Evolutionary conservation across 2,797 vertebrate species (phyloP), one percentile per base, ranked within the genome.

Genomic region (Tolypeutes matacus): DNA sequence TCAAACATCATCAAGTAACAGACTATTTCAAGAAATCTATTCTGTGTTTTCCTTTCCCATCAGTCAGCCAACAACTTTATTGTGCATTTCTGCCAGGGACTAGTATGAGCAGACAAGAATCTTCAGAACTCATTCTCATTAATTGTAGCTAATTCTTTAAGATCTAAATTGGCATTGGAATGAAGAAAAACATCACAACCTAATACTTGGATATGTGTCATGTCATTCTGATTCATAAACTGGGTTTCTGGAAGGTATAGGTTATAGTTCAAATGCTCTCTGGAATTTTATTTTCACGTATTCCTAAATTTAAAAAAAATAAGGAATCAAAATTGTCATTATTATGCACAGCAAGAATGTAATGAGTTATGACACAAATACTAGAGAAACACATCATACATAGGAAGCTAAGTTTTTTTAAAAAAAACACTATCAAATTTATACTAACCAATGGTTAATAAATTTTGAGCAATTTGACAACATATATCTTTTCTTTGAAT

Each of bases 261-360:
- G 8, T 62, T 46, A 6, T 36, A 81, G 13, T 87, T 25, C 2
- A 87, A 95, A 77, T 65, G 20, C 60, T 92, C 23, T 27, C 56
- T 78, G 34, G 51, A 85, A 94, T 78, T 93, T 95, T 85, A 72
- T 90, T 93, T 73, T 94, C 25, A 77, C 62, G 29, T 49, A 77
- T 1, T 62, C 0, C 29, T 82, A 81, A 56, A 36, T 90, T 27
- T 0, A 34, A 64, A 77, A 64, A 88, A 60, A 84, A 69, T 3
- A 82, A n/a, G 46, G 9, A 84, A 77, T 60, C 70, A 15, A 76
- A 86, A 36, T 94, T 86, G 85, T 49, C n/a, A 39, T 92, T 94
- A 69, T 73, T 96, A 56, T 73, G 6, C 5, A 58, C 51, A 31
- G 18, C 58, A 94, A 95, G 93, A 92, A 95, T 53, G 0, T 39